Conservation (phyloP, 2,113 vertebrate genomes). For the Heloderma charlesbogerti region DNA sequence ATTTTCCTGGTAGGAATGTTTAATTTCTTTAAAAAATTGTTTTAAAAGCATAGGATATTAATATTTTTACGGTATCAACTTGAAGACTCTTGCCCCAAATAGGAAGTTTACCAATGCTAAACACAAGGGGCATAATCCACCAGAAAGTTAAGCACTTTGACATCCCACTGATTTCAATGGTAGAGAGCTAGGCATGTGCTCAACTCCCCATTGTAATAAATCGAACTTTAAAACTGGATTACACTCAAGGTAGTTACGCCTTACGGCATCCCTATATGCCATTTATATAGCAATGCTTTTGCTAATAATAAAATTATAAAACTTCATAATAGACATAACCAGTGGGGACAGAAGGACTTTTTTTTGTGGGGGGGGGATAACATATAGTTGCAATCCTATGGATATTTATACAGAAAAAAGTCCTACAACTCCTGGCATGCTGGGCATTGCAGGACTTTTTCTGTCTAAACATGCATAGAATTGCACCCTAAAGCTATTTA, state of each 20-base stretch:
- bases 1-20: no score
- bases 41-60: neutral
- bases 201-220: neutral
- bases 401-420: no score
- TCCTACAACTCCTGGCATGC: no score
- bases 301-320: neutral
- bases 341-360: neutral
- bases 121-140: neutral
- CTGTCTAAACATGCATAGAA: no score
- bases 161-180: neutral
- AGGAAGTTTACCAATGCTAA: neutral
- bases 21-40: neutral
- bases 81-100: neutral
- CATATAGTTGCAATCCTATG: no score
- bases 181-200: neutral
- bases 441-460: no score
- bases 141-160: neutral
- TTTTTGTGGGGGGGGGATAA: neutral
- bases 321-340: neutral
- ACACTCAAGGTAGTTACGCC: neutral
- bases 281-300: neutral
- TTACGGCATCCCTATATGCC: neutral
- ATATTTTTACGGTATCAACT: neutral
- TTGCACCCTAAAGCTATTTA: neutral
- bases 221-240: neutral